Percentiles rank a stretch among this genome's conserved stretches.
Evolutionary conservation across 2,113 vertebrate species (phyloP).

Genomic region (Mobula birostris): DNA sequence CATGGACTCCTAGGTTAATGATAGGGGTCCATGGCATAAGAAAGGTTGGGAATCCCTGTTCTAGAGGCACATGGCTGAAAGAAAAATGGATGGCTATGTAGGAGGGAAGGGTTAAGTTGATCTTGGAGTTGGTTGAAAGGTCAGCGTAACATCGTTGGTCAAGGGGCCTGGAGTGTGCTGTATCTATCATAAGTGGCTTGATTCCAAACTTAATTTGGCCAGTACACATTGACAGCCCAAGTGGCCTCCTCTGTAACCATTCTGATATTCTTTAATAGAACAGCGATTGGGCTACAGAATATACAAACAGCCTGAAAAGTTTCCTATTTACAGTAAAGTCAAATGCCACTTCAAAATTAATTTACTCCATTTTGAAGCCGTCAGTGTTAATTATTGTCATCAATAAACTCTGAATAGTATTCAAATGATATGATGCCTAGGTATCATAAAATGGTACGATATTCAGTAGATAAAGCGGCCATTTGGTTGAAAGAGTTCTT

Average conservation of each 20-base stretch:
- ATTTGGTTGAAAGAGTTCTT: background rate
- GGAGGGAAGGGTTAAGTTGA: too few species aligned
- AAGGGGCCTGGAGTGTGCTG: too few species aligned
- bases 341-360: background rate
- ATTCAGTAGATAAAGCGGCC: background rate
- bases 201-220: background rate
- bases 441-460: conserved; percentile 14
- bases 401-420: background rate
- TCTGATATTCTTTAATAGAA: background rate
- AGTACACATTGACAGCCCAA: too few species aligned
- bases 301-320: background rate
- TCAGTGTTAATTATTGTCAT: background rate
- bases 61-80: too few species aligned
- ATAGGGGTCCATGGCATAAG: too few species aligned
- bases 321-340: background rate
- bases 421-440: background rate
- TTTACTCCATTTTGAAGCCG: background rate
- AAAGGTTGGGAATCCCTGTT: too few species aligned
- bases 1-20: too few species aligned
- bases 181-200: background rate
- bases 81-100: too few species aligned
- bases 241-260: too few species aligned
- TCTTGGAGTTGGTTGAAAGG: too few species aligned
- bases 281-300: background rate
- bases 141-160: too few species aligned